Evolutionary conservation across 1,140 invertebrate genomes (phyloP), one percentile per base, ranked within the genome.

Genomic region (Mactra quadrangularis): DNA sequence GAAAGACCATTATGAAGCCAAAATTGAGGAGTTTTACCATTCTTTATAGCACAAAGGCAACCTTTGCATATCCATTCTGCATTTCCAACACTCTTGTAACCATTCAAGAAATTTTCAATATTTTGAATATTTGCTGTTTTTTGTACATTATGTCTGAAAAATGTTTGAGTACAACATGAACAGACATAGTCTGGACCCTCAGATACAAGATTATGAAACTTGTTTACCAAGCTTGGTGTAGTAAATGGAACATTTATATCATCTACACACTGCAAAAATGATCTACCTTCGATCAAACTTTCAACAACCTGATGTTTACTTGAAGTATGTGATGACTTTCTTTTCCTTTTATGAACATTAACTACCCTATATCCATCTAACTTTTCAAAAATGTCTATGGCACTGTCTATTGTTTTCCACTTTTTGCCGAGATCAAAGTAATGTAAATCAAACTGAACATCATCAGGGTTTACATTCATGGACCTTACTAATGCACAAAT

Each of bases 1-100:
- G 59, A 47, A 25, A 81, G 47, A 15, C 85, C 85, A 84, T 84
- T 86, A 35, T 19, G 7, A 59, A 15, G 19, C 66, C 68, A 82
- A 66, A 82, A 33, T 60, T 82, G 59, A 33, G 79, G 79, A n/a
- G 64, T 27, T 83, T 83, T 57, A 7, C 38, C 38, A 41, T 7
- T 19, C 13, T 29, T 25, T 31, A 15, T 41, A 62, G 47, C 6
- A 70, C 41, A 31, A 64, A 70, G 33, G 13, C 66, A 68, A 50
- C 22, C n/a, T 17, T 50, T 19, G 45, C 64, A 68, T 38, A 68
- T 38, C 35, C 41, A 68, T 70, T 70, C 45, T 17, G 31, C 35
- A 35, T 50, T 27, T 6, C 53, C 79, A 22, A 41, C 25, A 53
- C 31, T 60, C n/a, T 50, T 75, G 1, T n/a, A n/a, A 33, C 25